These are phyloP conservation scores for Perdix hodgsoniae DNA, from an alignment of 2,797 vertebrate genomes.

Conservation along the genomic window DNA sequence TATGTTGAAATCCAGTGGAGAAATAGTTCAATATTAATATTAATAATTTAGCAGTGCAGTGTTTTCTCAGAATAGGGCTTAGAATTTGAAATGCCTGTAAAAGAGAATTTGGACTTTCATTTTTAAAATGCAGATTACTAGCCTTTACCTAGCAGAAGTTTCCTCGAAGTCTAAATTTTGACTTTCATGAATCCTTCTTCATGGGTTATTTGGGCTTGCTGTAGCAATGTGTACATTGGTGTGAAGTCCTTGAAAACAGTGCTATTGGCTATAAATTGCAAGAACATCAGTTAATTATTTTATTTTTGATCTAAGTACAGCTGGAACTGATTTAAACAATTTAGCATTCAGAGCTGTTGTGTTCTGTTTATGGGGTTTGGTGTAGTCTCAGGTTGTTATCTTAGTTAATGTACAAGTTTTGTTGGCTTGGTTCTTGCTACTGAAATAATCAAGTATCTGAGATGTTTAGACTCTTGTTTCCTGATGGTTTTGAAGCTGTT, in stretches of 20 bases:
- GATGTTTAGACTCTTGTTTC: accelerated
- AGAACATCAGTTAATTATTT: neutral
- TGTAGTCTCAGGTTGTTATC: neutral
- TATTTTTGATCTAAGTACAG: neutral
- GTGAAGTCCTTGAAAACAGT: neutral
- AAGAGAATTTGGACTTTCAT: neutral
- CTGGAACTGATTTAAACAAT: neutral
- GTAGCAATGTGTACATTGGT: neutral
- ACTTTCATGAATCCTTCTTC: accelerated
- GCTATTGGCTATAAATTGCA: neutral
- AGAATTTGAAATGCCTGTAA: neutral
- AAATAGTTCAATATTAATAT: neutral
- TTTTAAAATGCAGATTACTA: neutral
- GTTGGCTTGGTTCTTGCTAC: neutral
- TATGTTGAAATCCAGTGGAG: neutral
- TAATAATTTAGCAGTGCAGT: neutral
- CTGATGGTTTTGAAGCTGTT: neutral
- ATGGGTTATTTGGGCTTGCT: neutral
- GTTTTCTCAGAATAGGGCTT: neutral
- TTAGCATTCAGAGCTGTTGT: accelerated
- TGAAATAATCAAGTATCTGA: neutral
- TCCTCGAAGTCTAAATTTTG: neutral
- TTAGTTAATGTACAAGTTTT: neutral
- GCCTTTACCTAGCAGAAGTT: neutral
- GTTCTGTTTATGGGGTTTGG: accelerated